Conservation (phyloP, 2,888 invertebrate species). For the Lysandra coridon region DNA sequence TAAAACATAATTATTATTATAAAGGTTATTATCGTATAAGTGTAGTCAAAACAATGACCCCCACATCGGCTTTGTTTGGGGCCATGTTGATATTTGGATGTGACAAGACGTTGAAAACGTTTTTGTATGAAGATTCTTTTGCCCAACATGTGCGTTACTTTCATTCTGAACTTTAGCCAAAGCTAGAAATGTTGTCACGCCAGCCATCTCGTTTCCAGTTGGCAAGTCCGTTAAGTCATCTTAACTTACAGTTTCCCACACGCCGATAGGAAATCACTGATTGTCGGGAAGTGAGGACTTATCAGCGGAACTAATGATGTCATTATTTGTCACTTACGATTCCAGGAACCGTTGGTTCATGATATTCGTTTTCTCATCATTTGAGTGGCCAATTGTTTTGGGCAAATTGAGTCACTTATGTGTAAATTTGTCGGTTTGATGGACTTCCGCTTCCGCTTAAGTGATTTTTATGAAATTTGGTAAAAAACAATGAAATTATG, state of each 20-base stretch:
- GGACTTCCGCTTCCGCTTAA: no score
- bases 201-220: neutral
- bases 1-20: no score
- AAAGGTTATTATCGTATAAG: no score
- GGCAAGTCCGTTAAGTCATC: neutral
- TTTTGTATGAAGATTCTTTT: no score
- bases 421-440: neutral
- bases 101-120: no score
- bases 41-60: no score
- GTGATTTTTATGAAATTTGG: no score
- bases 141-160: no score
- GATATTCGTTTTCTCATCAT: conserved; percentile 4
- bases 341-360: conserved; percentile 11
- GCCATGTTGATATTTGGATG: no score
- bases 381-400: neutral
- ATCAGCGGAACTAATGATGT: conserved; percentile 64
- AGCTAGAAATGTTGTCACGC: neutral
- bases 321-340: conserved; percentile 48
- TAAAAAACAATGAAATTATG: no score
- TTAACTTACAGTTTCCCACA: conserved; percentile 21
- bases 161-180: neutral
- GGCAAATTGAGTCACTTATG: neutral
- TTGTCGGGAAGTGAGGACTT: conserved; percentile 52
- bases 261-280: conserved; percentile 61
- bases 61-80: no score